These are phyloP conservation scores for Oryzias curvinotus DNA, from an alignment of 2,113 vertebrate species.

Conservation along the genomic window DNA sequence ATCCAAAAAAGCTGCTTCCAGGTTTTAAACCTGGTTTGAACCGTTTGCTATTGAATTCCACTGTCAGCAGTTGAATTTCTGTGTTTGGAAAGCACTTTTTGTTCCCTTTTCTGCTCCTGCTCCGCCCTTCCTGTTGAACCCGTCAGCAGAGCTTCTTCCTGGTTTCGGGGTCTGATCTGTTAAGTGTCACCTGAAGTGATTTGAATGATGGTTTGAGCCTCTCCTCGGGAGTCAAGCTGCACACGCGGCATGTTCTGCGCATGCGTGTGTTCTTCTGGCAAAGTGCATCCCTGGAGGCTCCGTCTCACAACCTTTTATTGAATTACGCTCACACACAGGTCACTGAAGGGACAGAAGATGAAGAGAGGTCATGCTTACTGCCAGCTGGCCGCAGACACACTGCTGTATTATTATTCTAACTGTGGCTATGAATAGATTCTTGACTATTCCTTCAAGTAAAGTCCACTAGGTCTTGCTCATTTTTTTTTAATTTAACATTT, in stretches of 20 bases:
- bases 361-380: background rate
- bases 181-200: background rate
- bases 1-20: background rate
- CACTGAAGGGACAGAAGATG: background rate
- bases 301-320: background rate
- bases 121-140: slow-evolving; percentile 51
- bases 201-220: background rate
- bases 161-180: slow-evolving; percentile 5
- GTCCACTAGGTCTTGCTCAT: too few species aligned
- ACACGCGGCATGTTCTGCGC: too few species aligned
- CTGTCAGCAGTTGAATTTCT: slow-evolving; percentile 30
- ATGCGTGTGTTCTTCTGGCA: background rate
- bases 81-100: slow-evolving; percentile 54
- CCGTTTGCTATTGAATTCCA: background rate
- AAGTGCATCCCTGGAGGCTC: background rate
- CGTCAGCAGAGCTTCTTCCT: slow-evolving; percentile 21
- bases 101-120: slow-evolving; percentile 53
- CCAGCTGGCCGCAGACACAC: too few species aligned
- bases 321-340: background rate
- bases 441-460: too few species aligned
- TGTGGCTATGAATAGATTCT: too few species aligned
- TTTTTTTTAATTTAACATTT: too few species aligned
- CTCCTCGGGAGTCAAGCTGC: background rate
- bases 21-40: background rate
- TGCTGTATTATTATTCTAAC: too few species aligned